Base-by-base conservation (phyloP, 2,888 invertebrate species). In the Marasmarcha lunaedactyla region DNA sequence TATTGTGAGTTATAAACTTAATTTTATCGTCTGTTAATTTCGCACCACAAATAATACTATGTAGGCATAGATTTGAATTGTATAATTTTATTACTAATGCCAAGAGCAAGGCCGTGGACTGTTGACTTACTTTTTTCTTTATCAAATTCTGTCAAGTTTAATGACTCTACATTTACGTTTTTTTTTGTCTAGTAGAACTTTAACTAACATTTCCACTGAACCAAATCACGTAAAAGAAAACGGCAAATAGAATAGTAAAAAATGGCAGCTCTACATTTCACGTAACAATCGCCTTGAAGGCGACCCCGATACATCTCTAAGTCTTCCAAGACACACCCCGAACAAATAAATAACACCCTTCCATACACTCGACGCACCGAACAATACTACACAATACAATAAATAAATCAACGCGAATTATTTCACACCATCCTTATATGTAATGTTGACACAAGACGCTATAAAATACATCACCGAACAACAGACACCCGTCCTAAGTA, bases 1-100 rank as follows among this genome's bases (percentile, higher is more conserved):
- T 81, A 83, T 81, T 81, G 81, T 81, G 78, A 79, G 74, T 34
- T 81, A 81, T 83, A 83, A 83, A 83, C 77, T 79, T 79, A 83
- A 81, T 81, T 83, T 83, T 81, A 83, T 79, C 72, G 83, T 79
- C 81, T 79, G 81, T 83, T 83, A 81, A 83, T 83, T 83, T 78
- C 71, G 20, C 20, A 20, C 20, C 20, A 20, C 20, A 20, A 20
- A 20, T 20, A 20, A 20, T 20, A 60, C 69, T 20, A 20, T 20
- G 20, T 76, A 77, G 71, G 64, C 67, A 69, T 71, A 71, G 70
- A 72, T 73, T 74, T 70, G 72, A 76, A 65, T 74, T 63, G 77
- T 74, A 69, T 66, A 57, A 58, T 65, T 71, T 74, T 71, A 71
- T 65, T 52, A 46, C 57, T 50, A 57, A 61, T 74, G 65, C 72